These are phyloP conservation scores for Neopelma chrysocephalum DNA, from an alignment of 2,797 vertebrate genomes.

Conservation along the genomic window DNA sequence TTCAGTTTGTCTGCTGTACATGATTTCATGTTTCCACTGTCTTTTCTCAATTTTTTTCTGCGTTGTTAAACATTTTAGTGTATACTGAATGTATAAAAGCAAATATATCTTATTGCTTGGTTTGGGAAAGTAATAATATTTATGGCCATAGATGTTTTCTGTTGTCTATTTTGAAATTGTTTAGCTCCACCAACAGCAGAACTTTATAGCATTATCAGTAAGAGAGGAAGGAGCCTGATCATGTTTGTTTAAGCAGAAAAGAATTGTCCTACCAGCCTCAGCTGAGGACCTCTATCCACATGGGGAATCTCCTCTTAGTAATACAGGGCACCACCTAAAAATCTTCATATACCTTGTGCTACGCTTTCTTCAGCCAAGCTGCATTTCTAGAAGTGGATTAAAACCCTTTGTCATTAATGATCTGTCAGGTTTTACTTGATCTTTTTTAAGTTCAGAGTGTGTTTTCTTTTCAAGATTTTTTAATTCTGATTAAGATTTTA, in stretches of 20 bases:
- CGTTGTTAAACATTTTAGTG: conserved; percentile 23
- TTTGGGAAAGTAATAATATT: neutral
- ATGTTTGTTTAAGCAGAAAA: neutral
- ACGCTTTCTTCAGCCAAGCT: neutral
- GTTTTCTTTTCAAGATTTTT: too few relatives aligned
- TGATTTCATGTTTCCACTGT: neutral
- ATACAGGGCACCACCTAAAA: neutral
- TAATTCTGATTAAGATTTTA: too few relatives aligned
- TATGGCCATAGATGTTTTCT: neutral
- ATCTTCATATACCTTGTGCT: neutral
- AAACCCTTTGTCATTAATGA: neutral
- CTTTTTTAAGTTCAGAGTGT: neutral
- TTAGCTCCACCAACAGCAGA: neutral
- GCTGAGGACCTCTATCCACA: neutral
- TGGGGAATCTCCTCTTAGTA: neutral
- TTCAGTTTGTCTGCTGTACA: neutral
- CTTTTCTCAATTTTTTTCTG: neutral
- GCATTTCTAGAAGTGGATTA: neutral
- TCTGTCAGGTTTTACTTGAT: neutral
- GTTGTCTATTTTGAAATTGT: neutral
- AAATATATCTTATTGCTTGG: neutral
- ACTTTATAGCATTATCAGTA: neutral
- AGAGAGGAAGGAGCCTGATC: neutral
- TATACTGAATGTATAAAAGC: neutral
- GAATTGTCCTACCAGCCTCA: neutral